Conservation (phyloP, 2,113 vertebrate genomes). For the Thunnus thynnus region DNA sequence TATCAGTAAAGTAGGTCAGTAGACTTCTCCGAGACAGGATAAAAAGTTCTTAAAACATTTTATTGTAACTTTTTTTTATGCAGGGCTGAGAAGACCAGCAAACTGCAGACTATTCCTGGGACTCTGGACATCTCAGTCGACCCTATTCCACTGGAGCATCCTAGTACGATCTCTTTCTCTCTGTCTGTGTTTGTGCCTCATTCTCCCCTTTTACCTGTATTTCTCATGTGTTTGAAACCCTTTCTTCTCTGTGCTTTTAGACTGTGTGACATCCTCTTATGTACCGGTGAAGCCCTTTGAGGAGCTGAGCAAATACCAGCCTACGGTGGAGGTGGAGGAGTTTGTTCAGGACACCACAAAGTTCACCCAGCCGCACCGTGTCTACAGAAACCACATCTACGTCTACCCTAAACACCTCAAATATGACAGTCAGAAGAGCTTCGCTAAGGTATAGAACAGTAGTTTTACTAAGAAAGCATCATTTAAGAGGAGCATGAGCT, state of each 20-base stretch:
- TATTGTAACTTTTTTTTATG: neutral
- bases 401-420: constrained; percentile 97
- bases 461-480: neutral
- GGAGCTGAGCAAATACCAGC: constrained; percentile 85
- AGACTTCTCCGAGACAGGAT: neutral
- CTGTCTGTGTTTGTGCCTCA: neutral
- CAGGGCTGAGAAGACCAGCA: constrained; percentile 96
- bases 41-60: neutral
- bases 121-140: constrained; percentile 92
- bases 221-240: neutral
- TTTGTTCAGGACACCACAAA: constrained; percentile 93
- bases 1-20: neutral
- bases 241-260: constrained; percentile 75
- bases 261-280: constrained; percentile 96
- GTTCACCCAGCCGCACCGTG: constrained; percentile 92
- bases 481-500: neutral
- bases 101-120: constrained; percentile 95
- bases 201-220: neutral
- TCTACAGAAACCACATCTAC: constrained; percentile 98
- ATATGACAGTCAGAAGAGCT: constrained; percentile 97
- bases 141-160: constrained; percentile 93
- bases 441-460: constrained; percentile 90
- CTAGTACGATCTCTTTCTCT: constrained; percentile 86
- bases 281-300: constrained; percentile 95
- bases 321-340: constrained; percentile 96